Conservation (phyloP, 64 coral and sea anemone species). For the Astreopora myriophthalma region DNA sequence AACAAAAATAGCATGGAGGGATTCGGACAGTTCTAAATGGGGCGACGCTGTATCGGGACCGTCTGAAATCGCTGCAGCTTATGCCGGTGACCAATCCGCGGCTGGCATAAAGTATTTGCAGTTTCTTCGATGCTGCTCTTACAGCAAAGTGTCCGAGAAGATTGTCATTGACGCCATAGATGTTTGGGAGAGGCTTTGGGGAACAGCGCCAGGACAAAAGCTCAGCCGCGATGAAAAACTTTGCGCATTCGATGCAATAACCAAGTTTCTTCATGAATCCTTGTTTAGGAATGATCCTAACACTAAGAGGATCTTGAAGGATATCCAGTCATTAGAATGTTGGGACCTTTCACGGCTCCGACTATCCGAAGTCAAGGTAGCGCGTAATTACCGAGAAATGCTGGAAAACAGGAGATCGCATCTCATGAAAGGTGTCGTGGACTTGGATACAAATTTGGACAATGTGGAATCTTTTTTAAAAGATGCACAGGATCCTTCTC, state of each 20-base stretch:
- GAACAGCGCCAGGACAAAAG: background rate
- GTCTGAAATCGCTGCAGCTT: background rate
- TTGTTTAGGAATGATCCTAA: background rate
- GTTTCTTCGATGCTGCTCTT: background rate
- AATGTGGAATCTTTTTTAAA: background rate
- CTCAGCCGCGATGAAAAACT: background rate
- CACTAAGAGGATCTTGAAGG: background rate
- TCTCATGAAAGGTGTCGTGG: background rate
- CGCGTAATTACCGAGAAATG: background rate
- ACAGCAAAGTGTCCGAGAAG: background rate
- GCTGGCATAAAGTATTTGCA: background rate
- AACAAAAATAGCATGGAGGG: background rate
- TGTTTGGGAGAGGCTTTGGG: slow-evolving; percentile 15
- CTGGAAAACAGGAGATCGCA: background rate
- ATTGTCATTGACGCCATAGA: background rate
- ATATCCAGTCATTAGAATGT: background rate
- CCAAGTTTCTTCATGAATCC: background rate
- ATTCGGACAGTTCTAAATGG: slow-evolving; percentile 8
- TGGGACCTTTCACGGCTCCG: background rate
- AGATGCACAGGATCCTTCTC: background rate
- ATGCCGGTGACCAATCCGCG: too few relatives aligned
- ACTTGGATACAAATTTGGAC: background rate
- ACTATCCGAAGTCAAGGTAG: background rate
- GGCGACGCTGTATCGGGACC: background rate
- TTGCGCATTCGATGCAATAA: background rate